Evolutionary conservation across 2,797 vertebrate species (phyloP).

Genomic region (Argyrosomus regius): DNA sequence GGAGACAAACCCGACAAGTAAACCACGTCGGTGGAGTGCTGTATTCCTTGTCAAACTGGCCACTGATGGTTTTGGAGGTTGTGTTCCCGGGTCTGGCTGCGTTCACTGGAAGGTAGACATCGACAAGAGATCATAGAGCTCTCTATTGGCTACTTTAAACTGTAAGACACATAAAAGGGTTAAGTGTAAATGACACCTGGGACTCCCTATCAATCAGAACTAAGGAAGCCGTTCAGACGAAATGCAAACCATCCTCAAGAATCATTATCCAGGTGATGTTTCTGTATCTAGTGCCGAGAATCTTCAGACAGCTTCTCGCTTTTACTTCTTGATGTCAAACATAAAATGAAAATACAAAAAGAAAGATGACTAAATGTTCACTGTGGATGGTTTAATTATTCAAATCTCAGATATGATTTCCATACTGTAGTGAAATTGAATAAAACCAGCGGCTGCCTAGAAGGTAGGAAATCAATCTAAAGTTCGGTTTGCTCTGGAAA

Average conservation of each 20-base stretch:
- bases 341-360: neutral
- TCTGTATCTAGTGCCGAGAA: neutral
- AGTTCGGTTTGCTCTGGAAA: slow-evolving; percentile 26
- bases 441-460: neutral
- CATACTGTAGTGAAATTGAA: neutral
- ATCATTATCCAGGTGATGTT: neutral
- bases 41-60: no score
- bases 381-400: neutral
- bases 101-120: no score
- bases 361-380: neutral
- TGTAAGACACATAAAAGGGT: no score
- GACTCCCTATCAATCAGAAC: neutral
- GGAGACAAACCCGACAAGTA: no score
- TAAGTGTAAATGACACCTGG: no score
- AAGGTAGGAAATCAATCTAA: slow-evolving; percentile 9
- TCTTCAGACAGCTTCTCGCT: neutral
- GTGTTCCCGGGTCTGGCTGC: no score
- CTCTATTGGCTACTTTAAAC: no score
- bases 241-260: neutral
- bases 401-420: neutral
- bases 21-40: no score
- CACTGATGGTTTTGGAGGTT: no score
- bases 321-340: neutral
- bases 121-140: no score
- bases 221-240: neutral